Evolutionary conservation across 2,888 invertebrate genomes (phyloP).

Genomic region (Artemia sinica): DNA sequence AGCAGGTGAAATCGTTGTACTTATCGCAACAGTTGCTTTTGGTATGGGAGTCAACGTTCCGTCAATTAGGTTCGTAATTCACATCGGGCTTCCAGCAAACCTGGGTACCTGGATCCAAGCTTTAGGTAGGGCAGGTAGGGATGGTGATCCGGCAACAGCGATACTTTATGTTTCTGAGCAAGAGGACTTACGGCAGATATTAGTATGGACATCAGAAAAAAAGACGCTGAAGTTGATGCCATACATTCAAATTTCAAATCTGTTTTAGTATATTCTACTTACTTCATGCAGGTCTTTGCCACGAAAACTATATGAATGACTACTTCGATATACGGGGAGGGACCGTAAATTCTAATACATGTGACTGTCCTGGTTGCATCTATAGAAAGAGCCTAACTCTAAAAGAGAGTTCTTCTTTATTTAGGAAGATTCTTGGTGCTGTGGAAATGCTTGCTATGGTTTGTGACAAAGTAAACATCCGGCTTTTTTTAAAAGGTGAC

Average conservation of each 20-base stretch:
- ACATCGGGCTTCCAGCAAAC: conserved; percentile 16
- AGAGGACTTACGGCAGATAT: background rate
- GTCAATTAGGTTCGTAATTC: conserved; percentile 13
- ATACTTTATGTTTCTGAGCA: background rate
- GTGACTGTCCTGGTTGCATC: too few relatives aligned
- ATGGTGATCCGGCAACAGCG: background rate
- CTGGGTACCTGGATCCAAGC: conserved; percentile 15
- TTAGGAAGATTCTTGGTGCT: too few relatives aligned
- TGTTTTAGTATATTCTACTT: background rate
- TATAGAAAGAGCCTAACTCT: too few relatives aligned
- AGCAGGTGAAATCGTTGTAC: conserved; percentile 8
- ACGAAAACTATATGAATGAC: background rate
- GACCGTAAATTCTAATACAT: too few relatives aligned
- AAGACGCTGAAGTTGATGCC: background rate
- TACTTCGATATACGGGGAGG: too few relatives aligned
- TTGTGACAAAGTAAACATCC: too few relatives aligned
- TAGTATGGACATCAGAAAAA: background rate
- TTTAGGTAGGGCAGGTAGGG: conserved; percentile 16
- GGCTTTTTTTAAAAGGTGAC: too few relatives aligned
- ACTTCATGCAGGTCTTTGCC: background rate
- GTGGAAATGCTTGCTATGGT: too few relatives aligned
- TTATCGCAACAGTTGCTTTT: conserved; percentile 18
- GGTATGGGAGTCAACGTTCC: conserved; percentile 19
- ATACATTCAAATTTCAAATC: background rate
- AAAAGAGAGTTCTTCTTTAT: too few relatives aligned